phyloP scores from a whole-genome alignment of 2,797 vertebrate genomes.

The Amblyopsis hoosieri region DNA sequence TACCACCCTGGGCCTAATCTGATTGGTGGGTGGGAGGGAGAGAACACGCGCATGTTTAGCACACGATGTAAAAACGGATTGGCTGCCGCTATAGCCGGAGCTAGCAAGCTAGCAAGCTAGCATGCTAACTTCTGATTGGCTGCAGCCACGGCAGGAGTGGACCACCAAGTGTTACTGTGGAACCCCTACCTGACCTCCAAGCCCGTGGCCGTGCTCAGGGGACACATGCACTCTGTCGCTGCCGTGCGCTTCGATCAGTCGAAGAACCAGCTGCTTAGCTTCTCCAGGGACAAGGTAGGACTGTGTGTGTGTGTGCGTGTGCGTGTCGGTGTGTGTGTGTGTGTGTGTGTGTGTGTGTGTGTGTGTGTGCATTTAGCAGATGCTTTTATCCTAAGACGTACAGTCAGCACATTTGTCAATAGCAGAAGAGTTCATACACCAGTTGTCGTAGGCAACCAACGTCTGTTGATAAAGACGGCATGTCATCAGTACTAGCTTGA shows the following conservation, averaged over 20 bases:
- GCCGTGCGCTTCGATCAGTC: slow-evolving; percentile 78
- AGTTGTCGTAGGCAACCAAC: too few species aligned
- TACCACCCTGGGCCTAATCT: slow-evolving; percentile 78
- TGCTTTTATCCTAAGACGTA: background rate
- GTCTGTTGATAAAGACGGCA: too few species aligned
- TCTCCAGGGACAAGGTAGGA: slow-evolving; percentile 82
- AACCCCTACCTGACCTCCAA: slow-evolving; percentile 83
- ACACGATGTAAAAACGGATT: background rate
- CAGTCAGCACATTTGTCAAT: too few species aligned
- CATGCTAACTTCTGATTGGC: slow-evolving; percentile 21
- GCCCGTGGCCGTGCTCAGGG: slow-evolving; percentile 73
- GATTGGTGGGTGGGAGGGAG: slow-evolving; percentile 70
- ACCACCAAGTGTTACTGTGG: slow-evolving; percentile 84
- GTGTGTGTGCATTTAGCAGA: slow-evolving; percentile 40
- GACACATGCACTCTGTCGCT: slow-evolving; percentile 75
- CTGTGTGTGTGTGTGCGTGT: slow-evolving; percentile 40
- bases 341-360: slow-evolving; percentile 40
- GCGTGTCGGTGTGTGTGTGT: slow-evolving; percentile 39
- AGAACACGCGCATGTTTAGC: background rate
- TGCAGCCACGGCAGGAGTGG: slow-evolving; percentile 83
- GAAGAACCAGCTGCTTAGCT: slow-evolving; percentile 84
- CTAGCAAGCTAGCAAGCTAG: slow-evolving; percentile 5
- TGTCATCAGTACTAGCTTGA: too few species aligned
- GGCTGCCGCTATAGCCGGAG: background rate
- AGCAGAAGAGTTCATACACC: too few species aligned